phyloP scores from a whole-genome alignment of 1,140 invertebrate genomes.

The honey bee (Apis mellifera) region DNA sequence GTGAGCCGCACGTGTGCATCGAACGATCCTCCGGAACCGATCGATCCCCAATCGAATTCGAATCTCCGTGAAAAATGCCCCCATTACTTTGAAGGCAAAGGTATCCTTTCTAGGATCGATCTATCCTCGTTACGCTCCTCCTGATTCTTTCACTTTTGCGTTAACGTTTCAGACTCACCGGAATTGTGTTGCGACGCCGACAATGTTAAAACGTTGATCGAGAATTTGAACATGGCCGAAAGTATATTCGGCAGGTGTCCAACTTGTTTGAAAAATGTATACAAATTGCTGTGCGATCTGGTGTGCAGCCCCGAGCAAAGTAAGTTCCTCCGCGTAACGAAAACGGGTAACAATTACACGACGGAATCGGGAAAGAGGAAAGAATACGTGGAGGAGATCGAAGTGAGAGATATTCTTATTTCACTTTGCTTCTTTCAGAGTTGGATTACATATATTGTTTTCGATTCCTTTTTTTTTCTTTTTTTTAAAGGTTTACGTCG shows the following conservation, averaged over 20 bases:
- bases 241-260: conserved; percentile 84
- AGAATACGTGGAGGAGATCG: conserved; percentile 55
- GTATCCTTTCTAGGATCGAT: conserved; percentile 59
- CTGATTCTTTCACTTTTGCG: not conserved
- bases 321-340: conserved; percentile 79
- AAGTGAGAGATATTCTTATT: conserved; percentile 52
- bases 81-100: conserved; percentile 71
- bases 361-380: not conserved
- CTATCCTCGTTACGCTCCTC: not conserved
- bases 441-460: too few relatives aligned
- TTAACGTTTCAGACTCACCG: conserved; percentile 52
- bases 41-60: conserved; percentile 72
- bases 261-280: conserved; percentile 83
- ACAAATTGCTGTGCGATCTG: conserved; percentile 83
- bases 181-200: conserved; percentile 81
- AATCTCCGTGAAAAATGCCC: conserved; percentile 80
- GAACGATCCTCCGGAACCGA: conserved; percentile 76
- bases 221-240: conserved; percentile 80
- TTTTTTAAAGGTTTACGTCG: conserved; percentile 75
- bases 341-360: not conserved
- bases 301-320: conserved; percentile 84
- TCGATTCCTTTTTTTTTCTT: not conserved
- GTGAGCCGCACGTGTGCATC: conserved; percentile 78
- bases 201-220: conserved; percentile 80
- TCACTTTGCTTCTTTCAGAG: not conserved